Conservation (phyloP, 2,797 vertebrate species). For the Sternotherus odoratus region DNA sequence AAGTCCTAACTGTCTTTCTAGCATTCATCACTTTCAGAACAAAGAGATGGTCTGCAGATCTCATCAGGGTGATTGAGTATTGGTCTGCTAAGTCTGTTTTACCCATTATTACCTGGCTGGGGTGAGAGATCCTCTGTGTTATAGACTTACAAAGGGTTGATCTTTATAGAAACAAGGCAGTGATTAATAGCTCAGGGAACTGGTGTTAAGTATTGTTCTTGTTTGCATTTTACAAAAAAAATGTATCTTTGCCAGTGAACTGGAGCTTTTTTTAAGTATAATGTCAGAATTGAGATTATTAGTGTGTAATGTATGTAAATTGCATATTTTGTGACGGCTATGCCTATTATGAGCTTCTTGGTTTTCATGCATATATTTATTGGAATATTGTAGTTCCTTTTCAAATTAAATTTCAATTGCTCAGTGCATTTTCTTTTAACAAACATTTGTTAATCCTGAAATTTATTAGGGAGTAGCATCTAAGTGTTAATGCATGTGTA, state of each 20-base stretch:
- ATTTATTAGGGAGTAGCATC: slow-evolving; percentile 56
- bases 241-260: slow-evolving; percentile 54
- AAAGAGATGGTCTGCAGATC: slow-evolving; percentile 52
- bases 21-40: neutral
- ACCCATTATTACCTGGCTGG: slow-evolving; percentile 12
- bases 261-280: slow-evolving; percentile 68
- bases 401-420: slow-evolving; percentile 76
- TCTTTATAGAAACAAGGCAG: slow-evolving; percentile 42
- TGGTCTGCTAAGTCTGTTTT: slow-evolving; percentile 58
- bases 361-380: slow-evolving; percentile 77
- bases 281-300: slow-evolving; percentile 77
- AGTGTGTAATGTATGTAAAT: slow-evolving; percentile 98
- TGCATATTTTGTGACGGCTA: slow-evolving; percentile 88
- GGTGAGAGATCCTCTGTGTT: slow-evolving; percentile 17
- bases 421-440: slow-evolving; percentile 70
- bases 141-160: neutral
- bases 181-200: slow-evolving; percentile 31
- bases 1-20: neutral
- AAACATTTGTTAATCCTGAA: slow-evolving; percentile 71
- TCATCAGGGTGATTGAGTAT: slow-evolving; percentile 48
- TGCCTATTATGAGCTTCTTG: slow-evolving; percentile 74
- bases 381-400: slow-evolving; percentile 73
- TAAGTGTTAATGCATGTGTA: slow-evolving; percentile 36
- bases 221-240: slow-evolving; percentile 54
- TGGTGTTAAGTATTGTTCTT: slow-evolving; percentile 48